Evolutionary conservation across 2,797 vertebrate genomes (phyloP).

Genomic region (Ctenochaetus hawaiiensis): DNA sequence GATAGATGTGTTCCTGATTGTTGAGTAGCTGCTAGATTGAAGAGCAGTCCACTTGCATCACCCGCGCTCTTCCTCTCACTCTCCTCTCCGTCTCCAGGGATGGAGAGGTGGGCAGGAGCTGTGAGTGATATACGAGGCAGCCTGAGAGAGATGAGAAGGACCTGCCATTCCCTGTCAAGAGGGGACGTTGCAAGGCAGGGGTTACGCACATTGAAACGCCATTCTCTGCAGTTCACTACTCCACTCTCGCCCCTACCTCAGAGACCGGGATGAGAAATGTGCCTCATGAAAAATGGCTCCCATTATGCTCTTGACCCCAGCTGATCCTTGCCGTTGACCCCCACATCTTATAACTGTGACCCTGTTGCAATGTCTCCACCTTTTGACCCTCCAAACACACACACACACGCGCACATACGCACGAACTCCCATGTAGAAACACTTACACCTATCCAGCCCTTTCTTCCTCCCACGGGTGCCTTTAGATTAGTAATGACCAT

Average conservation of each 20-base stretch:
- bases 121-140: slow-evolving; percentile 77
- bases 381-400: slow-evolving; percentile 30
- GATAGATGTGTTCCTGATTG: slow-evolving; percentile 76
- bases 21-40: slow-evolving; percentile 72
- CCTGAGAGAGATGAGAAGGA: slow-evolving; percentile 78
- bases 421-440: slow-evolving; percentile 24
- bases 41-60: slow-evolving; percentile 63
- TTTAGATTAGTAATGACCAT: slow-evolving; percentile 69
- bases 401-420: background rate
- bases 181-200: slow-evolving; percentile 64
- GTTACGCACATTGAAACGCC: slow-evolving; percentile 80
- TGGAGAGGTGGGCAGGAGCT: slow-evolving; percentile 54
- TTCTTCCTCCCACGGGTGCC: slow-evolving; percentile 24
- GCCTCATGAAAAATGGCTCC: slow-evolving; percentile 81
- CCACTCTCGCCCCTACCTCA: slow-evolving; percentile 45
- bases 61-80: slow-evolving; percentile 48
- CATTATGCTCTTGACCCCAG: slow-evolving; percentile 74
- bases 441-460: slow-evolving; percentile 2
- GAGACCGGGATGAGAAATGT: slow-evolving; percentile 54
- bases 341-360: slow-evolving; percentile 67
- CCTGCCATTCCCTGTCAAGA: slow-evolving; percentile 77
- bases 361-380: slow-evolving; percentile 41
- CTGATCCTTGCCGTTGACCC: slow-evolving; percentile 69
- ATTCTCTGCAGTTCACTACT: slow-evolving; percentile 73
- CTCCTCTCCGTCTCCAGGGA: slow-evolving; percentile 60